Evolutionary conservation across 1,140 invertebrate species (phyloP), one percentile per base, ranked within the genome.

Genomic region (Chionoecetes opilio): DNA sequence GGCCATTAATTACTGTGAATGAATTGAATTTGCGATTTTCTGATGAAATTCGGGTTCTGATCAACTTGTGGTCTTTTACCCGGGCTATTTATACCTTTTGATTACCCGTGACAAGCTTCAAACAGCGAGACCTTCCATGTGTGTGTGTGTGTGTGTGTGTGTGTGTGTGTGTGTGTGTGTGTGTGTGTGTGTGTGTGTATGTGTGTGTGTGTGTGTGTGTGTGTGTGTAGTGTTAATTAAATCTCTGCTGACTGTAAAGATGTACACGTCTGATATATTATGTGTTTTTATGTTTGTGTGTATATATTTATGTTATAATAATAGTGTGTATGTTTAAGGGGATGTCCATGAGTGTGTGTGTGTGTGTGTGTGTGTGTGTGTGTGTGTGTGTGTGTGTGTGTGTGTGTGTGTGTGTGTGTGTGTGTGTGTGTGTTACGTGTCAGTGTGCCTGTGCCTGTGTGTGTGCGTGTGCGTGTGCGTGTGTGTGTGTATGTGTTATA

Each of bases 1-100:
- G 63, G 63, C 63, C 63, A 75, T 75, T 75, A 75, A 75, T 75
- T 75, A 75, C 63, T 75, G 63, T 75, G 63, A 75, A n/a, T 75
- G n/a, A 75, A 75, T 75, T 75, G 63, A 75, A 75, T n/a, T n/a
- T 75, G 63, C 63, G 63, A 75, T 17, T 75, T 75, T 75, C 63
- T 75, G 63, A 75, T 75, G 63, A 75, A 75, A 75, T 75, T 75
- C 63, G 63, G 21, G 63, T 75, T 26, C 63, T 17, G 63, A 17
- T 75, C 63, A 75, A 26, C 63, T n/a, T 75, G 63, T 75, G 63
- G 63, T 75, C 63, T 75, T 75, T 75, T 75, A 75, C 63, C 63
- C 6, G 63, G 11, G 63, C 26, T n/a, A 75, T 75, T 75, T 75
- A 75, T 75, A 75, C 63, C 26, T 75, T 75, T 75, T 75, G 63